These are phyloP conservation scores for Cygnus olor DNA, from an alignment of 2,797 vertebrate species.

Conservation along the genomic window DNA sequence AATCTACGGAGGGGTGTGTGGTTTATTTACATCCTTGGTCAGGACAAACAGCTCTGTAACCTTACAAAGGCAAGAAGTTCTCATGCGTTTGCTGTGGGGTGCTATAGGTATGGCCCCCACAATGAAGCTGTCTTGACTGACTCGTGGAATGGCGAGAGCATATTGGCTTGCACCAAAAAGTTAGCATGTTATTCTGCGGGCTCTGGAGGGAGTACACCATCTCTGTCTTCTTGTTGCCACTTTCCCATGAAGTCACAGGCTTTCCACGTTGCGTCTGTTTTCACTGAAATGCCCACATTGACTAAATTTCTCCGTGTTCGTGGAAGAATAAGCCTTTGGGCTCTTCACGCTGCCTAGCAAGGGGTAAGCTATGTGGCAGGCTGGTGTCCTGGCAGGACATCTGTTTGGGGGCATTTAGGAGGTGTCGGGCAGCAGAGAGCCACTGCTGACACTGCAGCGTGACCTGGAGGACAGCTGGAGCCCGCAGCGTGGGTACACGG, in stretches of 20 bases:
- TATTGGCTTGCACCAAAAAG: neutral
- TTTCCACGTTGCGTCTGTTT: neutral
- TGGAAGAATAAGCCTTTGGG: neutral
- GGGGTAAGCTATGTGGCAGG: rapidly evolving
- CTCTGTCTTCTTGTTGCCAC: neutral
- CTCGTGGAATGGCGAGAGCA: neutral
- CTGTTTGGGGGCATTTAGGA: neutral
- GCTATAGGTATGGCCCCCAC: neutral
- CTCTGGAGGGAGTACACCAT: rapidly evolving
- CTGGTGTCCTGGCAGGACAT: neutral
- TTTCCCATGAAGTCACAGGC: neutral
- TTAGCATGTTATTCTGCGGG: neutral
- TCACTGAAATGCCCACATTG: neutral
- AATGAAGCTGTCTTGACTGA: neutral
- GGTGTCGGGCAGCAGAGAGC: neutral
- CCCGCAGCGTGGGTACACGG: neutral
- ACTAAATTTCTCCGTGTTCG: neutral
- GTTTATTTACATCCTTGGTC: neutral
- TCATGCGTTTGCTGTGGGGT: neutral
- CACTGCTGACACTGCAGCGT: no score
- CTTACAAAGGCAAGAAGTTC: neutral
- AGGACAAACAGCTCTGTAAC: neutral
- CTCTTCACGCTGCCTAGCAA: neutral
- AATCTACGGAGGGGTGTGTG: neutral
- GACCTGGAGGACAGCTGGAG: neutral